Evolutionary conservation across 1,140 invertebrate genomes (phyloP).

Genomic region (Heterodera carotae): DNA sequence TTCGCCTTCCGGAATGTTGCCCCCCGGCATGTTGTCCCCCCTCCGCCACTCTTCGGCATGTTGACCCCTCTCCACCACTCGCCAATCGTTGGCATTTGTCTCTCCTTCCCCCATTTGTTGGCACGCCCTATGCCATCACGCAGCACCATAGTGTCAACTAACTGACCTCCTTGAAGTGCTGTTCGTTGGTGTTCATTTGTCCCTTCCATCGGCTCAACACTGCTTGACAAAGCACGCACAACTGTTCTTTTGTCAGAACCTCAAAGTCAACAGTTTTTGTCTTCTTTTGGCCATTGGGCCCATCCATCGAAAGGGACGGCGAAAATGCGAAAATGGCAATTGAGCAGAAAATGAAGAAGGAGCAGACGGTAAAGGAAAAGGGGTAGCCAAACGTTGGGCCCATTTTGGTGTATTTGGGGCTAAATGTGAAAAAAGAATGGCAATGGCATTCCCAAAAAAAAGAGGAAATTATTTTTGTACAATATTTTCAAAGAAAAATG

Average conservation of each 20-base stretch:
- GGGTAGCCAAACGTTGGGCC: not conserved
- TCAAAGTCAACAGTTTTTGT: not conserved
- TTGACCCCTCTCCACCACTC: too few species aligned
- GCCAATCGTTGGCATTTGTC: too few species aligned
- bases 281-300: not conserved
- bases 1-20: too few species aligned
- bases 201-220: not conserved
- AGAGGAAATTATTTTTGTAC: not conserved
- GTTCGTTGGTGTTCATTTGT: not conserved
- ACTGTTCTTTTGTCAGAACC: not conserved
- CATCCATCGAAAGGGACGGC: not conserved
- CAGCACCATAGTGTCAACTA: not conserved
- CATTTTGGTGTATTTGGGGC: not conserved
- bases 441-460: not conserved
- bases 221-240: not conserved
- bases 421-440: not conserved
- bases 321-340: not conserved
- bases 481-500: not conserved
- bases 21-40: too few species aligned
- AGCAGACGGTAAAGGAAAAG: not conserved
- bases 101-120: too few species aligned
- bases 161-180: not conserved
- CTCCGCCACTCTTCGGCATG: too few species aligned
- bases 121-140: too few species aligned
- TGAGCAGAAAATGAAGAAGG: not conserved